Evolutionary conservation across 2,113 vertebrate genomes (phyloP), one percentile per base, ranked within the genome.

Genomic region (Terrapene triunguis): DNA sequence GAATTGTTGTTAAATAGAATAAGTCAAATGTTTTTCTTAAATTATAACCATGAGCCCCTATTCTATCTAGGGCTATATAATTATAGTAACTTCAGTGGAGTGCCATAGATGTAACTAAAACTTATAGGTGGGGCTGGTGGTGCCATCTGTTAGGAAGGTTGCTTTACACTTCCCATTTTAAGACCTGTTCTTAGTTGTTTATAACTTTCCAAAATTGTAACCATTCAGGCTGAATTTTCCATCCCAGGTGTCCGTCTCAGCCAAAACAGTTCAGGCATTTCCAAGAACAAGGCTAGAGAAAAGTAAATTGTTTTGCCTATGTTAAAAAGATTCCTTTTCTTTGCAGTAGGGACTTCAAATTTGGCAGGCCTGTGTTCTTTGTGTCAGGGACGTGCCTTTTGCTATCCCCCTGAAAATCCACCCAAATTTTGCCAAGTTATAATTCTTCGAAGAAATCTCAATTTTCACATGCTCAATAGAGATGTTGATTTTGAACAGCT

Each of bases 111-210:
- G 2, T 85, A 90, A 84, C 84, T 90, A 80, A 92, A 87, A 89
- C 95, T 97, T 92, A 82, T 89, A 90, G 32, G 32, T 2, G 94
- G 87, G 80, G 53, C 80, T 95, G 62, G 17, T 62, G 79, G 94
- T 80, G 53, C 90, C 90, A 96, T 95, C 94, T 96, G 92, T 95
- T 97, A 95, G 90, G 89, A 44, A 95, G 96, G 84, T 95, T 97
- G 96, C 95, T 94, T 93, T 93, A 94, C 55, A 76, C 93, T 95
- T 96, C 82, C 57, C 92, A 78, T 80, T 96, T 7, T 92, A 95
- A 93, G 55, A 88, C 59, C 62, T n/a, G 8, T n/a, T 65, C 16
- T 69, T 9, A 69, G 17, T 69, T 69, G 17, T 16, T 19, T 19
- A 69, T 69, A n/a, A n/a, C 62, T 19, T 69, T 69, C 62, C 62